Evolutionary conservation across 2,113 vertebrate species (phyloP).

Genomic region (Tichodroma muraria): DNA sequence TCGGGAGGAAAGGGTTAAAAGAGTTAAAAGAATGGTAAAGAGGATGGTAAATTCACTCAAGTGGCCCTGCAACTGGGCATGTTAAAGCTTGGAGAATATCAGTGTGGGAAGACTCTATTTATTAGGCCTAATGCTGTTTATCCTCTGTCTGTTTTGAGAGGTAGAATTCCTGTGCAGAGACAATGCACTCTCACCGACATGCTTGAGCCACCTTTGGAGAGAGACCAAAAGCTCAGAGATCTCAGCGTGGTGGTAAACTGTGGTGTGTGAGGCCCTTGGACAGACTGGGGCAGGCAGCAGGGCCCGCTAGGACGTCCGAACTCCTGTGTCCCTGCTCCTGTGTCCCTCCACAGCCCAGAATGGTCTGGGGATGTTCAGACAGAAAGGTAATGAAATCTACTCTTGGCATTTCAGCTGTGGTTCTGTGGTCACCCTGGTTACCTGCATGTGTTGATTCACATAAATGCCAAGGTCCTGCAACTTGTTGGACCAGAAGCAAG

Average conservation of each 20-base stretch:
- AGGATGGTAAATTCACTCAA: neutral
- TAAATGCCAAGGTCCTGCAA: neutral
- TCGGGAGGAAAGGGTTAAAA: neutral
- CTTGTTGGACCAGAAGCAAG: neutral
- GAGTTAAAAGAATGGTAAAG: neutral
- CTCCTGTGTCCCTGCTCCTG: neutral
- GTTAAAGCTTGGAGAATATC: neutral
- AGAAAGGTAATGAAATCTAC: neutral
- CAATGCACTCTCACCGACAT: accelerated
- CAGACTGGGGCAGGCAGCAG: neutral
- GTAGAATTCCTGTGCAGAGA: neutral
- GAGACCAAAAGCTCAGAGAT: neutral
- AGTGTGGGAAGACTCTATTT: neutral
- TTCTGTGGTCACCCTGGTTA: neutral
- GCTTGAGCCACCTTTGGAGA: neutral
- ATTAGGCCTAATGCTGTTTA: neutral
- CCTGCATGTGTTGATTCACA: neutral
- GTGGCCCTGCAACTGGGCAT: neutral
- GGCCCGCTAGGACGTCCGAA: accelerated
- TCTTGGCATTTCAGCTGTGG: neutral
- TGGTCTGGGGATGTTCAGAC: accelerated
- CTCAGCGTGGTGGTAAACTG: neutral
- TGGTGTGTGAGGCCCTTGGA: neutral
- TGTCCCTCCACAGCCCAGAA: neutral
- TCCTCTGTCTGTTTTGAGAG: neutral